Evolutionary conservation across 2,888 invertebrate genomes (phyloP).

Genomic region (Lasioglossum pauxillum): DNA sequence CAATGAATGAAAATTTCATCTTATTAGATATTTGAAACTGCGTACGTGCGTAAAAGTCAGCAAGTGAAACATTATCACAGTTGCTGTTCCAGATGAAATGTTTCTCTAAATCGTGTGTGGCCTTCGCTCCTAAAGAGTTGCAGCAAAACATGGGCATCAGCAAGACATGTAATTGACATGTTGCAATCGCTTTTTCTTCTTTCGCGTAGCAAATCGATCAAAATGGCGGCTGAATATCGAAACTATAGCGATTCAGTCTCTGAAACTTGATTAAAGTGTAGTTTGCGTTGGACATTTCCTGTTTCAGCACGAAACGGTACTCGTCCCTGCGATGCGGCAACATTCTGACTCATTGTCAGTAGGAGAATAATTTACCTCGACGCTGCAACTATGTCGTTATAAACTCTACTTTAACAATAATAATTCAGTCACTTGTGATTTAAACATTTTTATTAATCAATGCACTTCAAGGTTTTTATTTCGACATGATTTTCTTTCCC

Average conservation of each 20-base stretch:
- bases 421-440: background rate
- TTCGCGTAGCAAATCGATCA: background rate
- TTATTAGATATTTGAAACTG: background rate
- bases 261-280: background rate
- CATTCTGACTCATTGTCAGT: background rate
- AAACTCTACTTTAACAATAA: background rate
- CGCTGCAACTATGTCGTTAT: background rate
- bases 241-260: slow-evolving; percentile 5
- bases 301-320: background rate
- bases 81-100: background rate
- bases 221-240: slow-evolving; percentile 10
- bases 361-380: background rate
- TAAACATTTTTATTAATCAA: background rate
- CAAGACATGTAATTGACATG: slow-evolving; percentile 44
- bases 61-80: background rate
- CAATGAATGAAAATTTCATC: background rate
- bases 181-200: slow-evolving; percentile 1
- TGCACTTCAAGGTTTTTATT: background rate
- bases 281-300: slow-evolving; percentile 4
- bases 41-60: background rate
- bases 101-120: slow-evolving; percentile 27
- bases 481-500: background rate
- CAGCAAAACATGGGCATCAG: slow-evolving; percentile 10
- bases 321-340: background rate
- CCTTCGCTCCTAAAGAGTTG: background rate